phyloP scores from a whole-genome alignment of 2,113 vertebrate species.

The Nannobrachium achirus region DNA sequence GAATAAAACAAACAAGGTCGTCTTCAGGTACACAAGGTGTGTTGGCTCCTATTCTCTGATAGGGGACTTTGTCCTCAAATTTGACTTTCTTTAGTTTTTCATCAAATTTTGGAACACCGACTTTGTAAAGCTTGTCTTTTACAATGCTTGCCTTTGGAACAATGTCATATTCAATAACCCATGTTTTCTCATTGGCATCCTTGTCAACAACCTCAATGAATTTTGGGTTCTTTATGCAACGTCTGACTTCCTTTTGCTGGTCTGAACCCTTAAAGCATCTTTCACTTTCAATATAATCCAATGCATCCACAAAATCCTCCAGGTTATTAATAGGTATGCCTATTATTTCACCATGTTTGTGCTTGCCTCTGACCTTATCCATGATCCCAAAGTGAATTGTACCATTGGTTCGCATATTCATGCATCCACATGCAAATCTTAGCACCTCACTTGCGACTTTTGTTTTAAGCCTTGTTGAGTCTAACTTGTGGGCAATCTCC shows the following conservation, averaged over 20 bases:
- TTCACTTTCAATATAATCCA: constrained; percentile 72
- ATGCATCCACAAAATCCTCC: constrained; percentile 61
- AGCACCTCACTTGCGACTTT: constrained; percentile 78
- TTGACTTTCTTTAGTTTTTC: constrained; percentile 52
- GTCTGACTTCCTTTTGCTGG: constrained; percentile 55
- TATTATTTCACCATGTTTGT: constrained; percentile 67
- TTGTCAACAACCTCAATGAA: constrained; percentile 77
- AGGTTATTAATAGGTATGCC: constrained; percentile 50
- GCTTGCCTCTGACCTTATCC: constrained; percentile 51
- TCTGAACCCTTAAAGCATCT: constrained; percentile 46
- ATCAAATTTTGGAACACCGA: constrained; percentile 66
- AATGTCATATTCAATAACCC: constrained; percentile 80
- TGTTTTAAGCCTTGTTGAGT: constrained; percentile 32
- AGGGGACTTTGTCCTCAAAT: constrained; percentile 47
- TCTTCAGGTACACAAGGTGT: constrained; percentile 55
- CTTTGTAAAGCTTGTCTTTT: constrained; percentile 55
- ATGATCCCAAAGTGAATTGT: constrained; percentile 83
- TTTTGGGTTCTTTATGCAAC: constrained; percentile 71
- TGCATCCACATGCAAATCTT: constrained; percentile 78
- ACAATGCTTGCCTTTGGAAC: constrained; percentile 65
- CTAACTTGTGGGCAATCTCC: constrained; percentile 54
- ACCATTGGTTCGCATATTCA: constrained; percentile 81
- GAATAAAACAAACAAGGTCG: constrained; percentile 45
- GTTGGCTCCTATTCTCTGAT: constrained; percentile 70
- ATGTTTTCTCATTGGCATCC: constrained; percentile 58